Evolutionary conservation across 2,797 vertebrate genomes (phyloP).

Genomic region (Apogon talboti): DNA sequence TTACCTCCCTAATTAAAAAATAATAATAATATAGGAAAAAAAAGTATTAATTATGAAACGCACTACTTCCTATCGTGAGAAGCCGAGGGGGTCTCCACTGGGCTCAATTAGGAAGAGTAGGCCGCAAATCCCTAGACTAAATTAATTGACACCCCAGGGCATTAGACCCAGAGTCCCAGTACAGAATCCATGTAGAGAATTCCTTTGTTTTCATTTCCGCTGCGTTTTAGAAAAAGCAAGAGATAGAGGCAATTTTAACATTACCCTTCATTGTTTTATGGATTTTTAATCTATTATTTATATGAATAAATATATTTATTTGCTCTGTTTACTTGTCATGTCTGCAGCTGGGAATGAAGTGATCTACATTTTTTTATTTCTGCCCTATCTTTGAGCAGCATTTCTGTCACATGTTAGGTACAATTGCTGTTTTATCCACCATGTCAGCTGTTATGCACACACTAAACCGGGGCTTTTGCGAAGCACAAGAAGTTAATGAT

Average conservation of each 20-base stretch:
- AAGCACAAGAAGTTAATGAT: conserved; percentile 81
- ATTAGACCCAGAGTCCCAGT: conserved; percentile 78
- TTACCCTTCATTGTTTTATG: conserved; percentile 69
- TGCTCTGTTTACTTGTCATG: conserved; percentile 69
- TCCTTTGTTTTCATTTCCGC: conserved; percentile 83
- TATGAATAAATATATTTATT: conserved; percentile 56
- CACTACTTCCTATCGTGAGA: conserved; percentile 79
- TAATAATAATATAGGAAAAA: conserved; percentile 81
- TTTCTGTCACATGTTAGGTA: conserved; percentile 59
- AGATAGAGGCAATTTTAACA: conserved; percentile 64
- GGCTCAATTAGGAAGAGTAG: conserved; percentile 88
- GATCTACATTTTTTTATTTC: conserved; percentile 34
- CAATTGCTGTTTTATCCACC: conserved; percentile 60
- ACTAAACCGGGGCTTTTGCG: conserved; percentile 72
- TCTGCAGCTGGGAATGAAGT: conserved; percentile 43
- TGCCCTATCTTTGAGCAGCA: conserved; percentile 40
- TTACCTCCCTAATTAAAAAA: conserved; percentile 86
- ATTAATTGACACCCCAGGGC: conserved; percentile 88
- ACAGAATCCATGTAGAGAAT: conserved; percentile 77
- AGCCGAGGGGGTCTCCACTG: conserved; percentile 84
- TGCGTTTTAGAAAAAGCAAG: conserved; percentile 75
- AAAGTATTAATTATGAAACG: conserved; percentile 86
- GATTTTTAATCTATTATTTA: conserved; percentile 71
- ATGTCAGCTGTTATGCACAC: conserved; percentile 68
- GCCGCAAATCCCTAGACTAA: conserved; percentile 87